Conservation (phyloP, 2,113 vertebrate genomes). For the Balaenoptera acutorostrata region DNA sequence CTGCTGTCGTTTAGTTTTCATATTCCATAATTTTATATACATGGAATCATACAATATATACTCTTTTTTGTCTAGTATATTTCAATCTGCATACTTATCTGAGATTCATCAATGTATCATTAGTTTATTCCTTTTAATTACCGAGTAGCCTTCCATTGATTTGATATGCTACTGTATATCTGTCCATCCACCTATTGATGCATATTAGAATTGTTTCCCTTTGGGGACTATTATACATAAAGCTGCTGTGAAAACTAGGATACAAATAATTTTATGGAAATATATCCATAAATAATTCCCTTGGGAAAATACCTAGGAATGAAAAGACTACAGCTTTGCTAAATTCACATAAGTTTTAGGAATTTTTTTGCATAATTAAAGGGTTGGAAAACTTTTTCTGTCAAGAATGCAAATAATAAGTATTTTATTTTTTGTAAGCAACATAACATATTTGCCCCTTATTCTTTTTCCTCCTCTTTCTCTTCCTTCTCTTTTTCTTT, state of each 20-base stretch:
- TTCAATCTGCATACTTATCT: not conserved
- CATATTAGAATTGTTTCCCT: not conserved
- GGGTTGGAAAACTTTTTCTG: not conserved
- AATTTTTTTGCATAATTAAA: not conserved
- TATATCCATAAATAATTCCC: not conserved
- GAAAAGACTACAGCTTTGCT: not conserved
- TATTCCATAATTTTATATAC: too few species aligned
- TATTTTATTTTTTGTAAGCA: not conserved
- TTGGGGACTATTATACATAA: not conserved
- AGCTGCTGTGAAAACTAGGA: not conserved
- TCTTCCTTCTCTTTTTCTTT: not conserved
- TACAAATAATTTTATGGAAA: not conserved
- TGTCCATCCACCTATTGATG: not conserved
- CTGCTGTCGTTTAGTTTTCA: not conserved
- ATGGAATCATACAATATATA: not conserved
- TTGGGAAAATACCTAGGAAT: not conserved
- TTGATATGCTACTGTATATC: not conserved
- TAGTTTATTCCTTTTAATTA: not conserved
- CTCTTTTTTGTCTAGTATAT: not conserved
- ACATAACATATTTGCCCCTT: not conserved
- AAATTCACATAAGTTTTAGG: not conserved
- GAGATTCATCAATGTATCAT: not conserved
- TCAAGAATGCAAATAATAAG: not conserved
- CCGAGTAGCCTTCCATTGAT: not conserved
- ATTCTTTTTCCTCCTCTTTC: not conserved